phyloP scores from a whole-genome alignment of 2,113 vertebrate genomes.

The Phylloscopus trochilus region DNA sequence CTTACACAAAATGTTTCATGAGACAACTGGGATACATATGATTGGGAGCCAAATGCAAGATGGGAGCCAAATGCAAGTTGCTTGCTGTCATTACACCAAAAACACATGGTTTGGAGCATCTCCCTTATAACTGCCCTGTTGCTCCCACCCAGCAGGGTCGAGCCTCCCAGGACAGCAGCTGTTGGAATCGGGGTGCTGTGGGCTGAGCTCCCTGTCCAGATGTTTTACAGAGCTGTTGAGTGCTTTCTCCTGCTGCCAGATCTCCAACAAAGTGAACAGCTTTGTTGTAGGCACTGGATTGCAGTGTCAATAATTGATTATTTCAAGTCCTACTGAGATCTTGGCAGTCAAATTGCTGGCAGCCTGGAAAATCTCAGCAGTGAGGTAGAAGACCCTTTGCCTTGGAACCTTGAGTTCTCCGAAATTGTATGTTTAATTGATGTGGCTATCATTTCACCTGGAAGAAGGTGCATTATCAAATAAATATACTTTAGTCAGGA shows the following conservation, averaged over 20 bases:
- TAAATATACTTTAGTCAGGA: background rate
- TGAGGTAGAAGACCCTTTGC: background rate
- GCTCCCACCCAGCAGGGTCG: background rate
- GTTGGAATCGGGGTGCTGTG: background rate
- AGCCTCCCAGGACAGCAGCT: background rate
- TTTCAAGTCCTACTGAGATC: background rate
- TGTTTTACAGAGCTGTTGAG: background rate
- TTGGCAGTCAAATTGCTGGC: background rate
- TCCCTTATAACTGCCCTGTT: background rate
- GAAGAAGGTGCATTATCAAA: background rate
- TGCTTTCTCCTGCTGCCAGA: background rate
- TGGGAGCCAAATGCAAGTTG: background rate
- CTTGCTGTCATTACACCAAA: background rate
- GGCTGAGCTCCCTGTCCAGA: background rate
- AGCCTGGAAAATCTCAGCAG: background rate
- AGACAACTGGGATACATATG: constrained; percentile 17
- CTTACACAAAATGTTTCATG: constrained; percentile 37
- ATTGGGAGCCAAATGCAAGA: background rate
- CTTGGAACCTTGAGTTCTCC: background rate
- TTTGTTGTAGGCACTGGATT: background rate
- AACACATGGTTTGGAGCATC: background rate
- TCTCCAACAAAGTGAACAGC: background rate
- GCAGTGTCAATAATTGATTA: background rate
- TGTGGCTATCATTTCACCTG: background rate
- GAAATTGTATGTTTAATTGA: background rate